Evolutionary conservation across 2,888 invertebrate species (phyloP).

Genomic region (Drosophila austrosaltans): DNA sequence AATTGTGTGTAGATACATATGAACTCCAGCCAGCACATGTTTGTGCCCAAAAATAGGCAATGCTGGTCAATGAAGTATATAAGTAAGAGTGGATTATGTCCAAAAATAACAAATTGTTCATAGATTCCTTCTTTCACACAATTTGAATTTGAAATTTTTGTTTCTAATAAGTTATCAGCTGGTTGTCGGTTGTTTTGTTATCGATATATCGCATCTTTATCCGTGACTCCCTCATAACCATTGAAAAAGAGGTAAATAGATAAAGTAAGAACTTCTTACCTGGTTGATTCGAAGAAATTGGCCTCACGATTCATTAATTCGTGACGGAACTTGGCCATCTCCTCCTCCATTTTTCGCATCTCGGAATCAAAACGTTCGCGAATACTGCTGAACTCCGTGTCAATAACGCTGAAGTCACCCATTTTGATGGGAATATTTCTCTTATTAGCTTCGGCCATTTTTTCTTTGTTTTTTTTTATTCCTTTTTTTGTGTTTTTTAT

Average conservation of each 20-base stretch:
- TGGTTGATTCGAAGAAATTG: conserved; percentile 95
- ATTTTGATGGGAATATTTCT: conserved; percentile 96
- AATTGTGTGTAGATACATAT: background rate
- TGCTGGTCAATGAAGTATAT: background rate
- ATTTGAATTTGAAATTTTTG: background rate
- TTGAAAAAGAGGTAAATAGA: too few species aligned
- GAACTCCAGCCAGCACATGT: background rate
- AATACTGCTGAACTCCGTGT: conserved; percentile 98
- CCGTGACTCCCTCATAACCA: background rate
- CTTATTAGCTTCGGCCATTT: conserved; percentile 93
- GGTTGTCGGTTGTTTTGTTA: background rate
- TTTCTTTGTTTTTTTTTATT: conserved; percentile 49
- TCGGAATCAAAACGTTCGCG: conserved; percentile 97
- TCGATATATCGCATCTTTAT: background rate
- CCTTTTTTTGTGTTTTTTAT: conserved; percentile 33
- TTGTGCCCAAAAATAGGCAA: conserved; percentile 16
- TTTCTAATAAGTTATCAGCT: conserved; percentile 2
- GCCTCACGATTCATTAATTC: conserved; percentile 96
- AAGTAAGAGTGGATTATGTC: background rate
- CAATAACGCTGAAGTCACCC: conserved; percentile 97
- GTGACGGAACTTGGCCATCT: conserved; percentile 97
- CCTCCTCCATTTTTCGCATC: conserved; percentile 99
- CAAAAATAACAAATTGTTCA: background rate
- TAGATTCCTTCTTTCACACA: background rate
- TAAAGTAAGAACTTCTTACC: conserved; percentile 84